These are phyloP conservation scores for Myotis daubentonii DNA, from an alignment of 2,797 vertebrate genomes.

Conservation along the genomic window DNA sequence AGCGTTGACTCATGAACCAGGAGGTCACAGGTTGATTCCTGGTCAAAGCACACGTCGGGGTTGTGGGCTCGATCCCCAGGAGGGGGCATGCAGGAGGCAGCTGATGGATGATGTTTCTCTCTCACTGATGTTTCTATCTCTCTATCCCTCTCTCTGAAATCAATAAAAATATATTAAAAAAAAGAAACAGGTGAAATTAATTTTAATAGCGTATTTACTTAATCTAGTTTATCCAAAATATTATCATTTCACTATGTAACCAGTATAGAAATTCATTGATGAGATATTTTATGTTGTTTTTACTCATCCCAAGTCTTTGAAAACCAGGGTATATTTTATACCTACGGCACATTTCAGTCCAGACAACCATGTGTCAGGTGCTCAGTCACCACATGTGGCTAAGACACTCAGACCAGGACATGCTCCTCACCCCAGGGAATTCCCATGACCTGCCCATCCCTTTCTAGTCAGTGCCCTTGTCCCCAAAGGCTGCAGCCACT, in stretches of 20 bases:
- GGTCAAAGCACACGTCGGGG: too few species aligned
- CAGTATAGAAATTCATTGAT: not conserved
- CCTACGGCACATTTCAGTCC: not conserved
- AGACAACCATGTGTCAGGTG: not conserved
- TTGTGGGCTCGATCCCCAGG: too few species aligned
- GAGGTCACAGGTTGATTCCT: too few species aligned
- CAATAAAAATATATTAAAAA: not conserved
- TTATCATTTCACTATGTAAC: not conserved
- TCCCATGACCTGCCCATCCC: fast-evolving
- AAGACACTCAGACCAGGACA: not conserved
- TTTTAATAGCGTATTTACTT: not conserved
- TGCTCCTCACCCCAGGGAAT: not conserved
- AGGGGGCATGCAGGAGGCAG: too few species aligned
- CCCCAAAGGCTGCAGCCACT: not conserved
- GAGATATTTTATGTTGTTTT: not conserved
- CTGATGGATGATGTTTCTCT: too few species aligned
- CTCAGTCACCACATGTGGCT: not conserved
- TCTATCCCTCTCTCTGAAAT: too few species aligned
- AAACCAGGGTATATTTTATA: not conserved
- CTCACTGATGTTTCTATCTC: too few species aligned
- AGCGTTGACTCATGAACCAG: too few species aligned
- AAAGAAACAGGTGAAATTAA: not conserved
- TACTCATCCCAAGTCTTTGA: not conserved
- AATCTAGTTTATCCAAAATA: not conserved
- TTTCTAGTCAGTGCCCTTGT: not conserved